Evolutionary conservation across 2,113 vertebrate genomes (phyloP).

Genomic region (Centropus unirufus): DNA sequence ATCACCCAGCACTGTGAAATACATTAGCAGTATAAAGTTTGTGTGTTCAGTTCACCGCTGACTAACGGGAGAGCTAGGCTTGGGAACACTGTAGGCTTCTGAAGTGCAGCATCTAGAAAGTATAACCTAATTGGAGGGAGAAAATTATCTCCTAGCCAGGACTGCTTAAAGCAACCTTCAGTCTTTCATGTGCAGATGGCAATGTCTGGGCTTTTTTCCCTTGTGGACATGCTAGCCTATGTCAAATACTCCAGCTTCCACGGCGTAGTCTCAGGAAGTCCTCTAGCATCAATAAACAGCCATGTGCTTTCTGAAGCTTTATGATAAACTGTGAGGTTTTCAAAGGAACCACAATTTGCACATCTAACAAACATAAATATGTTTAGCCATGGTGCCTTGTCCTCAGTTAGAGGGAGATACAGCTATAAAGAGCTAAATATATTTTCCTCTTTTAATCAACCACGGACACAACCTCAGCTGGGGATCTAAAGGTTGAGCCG

Average conservation of each 20-base stretch:
- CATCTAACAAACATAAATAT: conserved; percentile 57
- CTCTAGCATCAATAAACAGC: conserved; percentile 18
- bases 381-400: conserved; percentile 28
- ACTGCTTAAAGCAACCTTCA: conserved; percentile 12
- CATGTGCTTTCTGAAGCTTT: conserved; percentile 17
- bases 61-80: not conserved
- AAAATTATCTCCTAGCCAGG: conserved; percentile 29
- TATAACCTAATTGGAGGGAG: not conserved
- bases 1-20: conserved; percentile 53
- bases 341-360: conserved; percentile 58
- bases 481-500: not conserved
- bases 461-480: conserved; percentile 5
- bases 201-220: not conserved
- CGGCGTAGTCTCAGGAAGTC: not conserved
- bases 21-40: conserved; percentile 34
- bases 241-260: not conserved
- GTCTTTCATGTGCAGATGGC: conserved; percentile 28
- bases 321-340: conserved; percentile 29
- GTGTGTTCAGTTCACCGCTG: not conserved
- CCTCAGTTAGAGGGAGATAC: conserved; percentile 10
- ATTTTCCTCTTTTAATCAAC: conserved; percentile 42
- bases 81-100: not conserved
- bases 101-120: not conserved
- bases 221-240: not conserved
- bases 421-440: conserved; percentile 23